These are phyloP conservation scores for Vanacampus margaritifer DNA, from an alignment of 2,113 vertebrate species.

Conservation along the genomic window DNA sequence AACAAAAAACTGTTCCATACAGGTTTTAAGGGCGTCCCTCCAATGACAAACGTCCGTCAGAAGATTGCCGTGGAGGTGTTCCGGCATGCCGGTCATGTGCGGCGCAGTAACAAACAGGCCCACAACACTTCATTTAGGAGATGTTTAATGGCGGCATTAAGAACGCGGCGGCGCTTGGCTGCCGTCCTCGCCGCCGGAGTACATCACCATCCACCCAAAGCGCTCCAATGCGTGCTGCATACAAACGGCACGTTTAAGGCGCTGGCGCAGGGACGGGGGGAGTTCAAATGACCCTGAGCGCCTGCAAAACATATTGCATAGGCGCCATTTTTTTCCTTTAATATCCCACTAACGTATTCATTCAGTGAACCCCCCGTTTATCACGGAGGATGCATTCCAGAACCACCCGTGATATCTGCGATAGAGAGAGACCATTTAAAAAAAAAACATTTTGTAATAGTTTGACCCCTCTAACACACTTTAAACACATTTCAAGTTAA, in stretches of 20 bases:
- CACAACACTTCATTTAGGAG: slow-evolving; percentile 35
- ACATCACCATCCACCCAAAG: slow-evolving; percentile 36
- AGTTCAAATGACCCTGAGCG: slow-evolving; percentile 28
- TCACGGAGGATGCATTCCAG: not conserved
- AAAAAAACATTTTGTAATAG: not conserved
- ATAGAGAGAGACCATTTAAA: not conserved
- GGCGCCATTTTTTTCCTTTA: slow-evolving; percentile 16
- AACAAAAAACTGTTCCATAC: no score
- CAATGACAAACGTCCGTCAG: not conserved
- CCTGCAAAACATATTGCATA: slow-evolving; percentile 39
- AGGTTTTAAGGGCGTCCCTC: not conserved
- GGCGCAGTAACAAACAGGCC: slow-evolving; percentile 20
- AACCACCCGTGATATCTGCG: not conserved
- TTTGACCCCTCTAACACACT: not conserved
- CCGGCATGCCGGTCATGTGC: no score
- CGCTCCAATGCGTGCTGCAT: slow-evolving; percentile 36
- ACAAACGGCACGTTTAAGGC: slow-evolving; percentile 49
- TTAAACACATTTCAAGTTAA: no score
- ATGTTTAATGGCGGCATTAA: slow-evolving; percentile 55
- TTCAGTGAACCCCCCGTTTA: not conserved
- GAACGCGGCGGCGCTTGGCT: slow-evolving; percentile 25
- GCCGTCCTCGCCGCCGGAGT: slow-evolving; percentile 26
- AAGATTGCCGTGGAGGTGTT: no score
- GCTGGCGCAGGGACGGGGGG: slow-evolving; percentile 30
- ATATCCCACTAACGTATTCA: slow-evolving; percentile 12